These are phyloP conservation scores for Aeoliscus strigatus DNA, from an alignment of 2,797 vertebrate species.

Conservation along the genomic window DNA sequence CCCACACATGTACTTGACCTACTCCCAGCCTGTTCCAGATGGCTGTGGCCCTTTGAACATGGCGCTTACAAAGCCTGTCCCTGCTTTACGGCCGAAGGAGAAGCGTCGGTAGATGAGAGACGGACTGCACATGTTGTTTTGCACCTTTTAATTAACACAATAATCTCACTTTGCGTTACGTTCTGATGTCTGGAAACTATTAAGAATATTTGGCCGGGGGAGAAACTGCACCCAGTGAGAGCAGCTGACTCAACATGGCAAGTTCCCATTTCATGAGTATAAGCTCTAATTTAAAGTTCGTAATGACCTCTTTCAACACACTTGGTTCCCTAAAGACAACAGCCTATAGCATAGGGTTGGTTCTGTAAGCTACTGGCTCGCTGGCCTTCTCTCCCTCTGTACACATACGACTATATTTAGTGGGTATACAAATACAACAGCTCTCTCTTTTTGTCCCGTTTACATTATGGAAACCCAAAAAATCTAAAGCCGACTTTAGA, in stretches of 20 bases:
- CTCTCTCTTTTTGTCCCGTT: not conserved
- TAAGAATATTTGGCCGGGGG: no score
- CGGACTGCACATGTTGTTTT: constrained; percentile 29
- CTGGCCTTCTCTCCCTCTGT: not conserved
- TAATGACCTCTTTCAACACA: constrained; percentile 22
- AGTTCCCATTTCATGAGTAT: constrained; percentile 21
- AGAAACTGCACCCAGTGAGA: no score
- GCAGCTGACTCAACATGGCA: constrained; percentile 12
- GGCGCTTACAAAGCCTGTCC: constrained; percentile 52
- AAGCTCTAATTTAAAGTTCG: constrained; percentile 28
- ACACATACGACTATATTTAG: not conserved
- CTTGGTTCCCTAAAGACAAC: constrained; percentile 8
- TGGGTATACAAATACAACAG: not conserved
- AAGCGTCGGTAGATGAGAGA: constrained; percentile 23
- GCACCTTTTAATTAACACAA: constrained; percentile 24
- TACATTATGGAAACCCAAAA: not conserved
- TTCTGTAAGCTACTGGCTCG: constrained; percentile 4
- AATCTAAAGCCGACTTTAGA: not conserved
- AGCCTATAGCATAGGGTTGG: not conserved
- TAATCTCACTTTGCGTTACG: constrained; percentile 6
- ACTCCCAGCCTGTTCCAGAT: constrained; percentile 66
- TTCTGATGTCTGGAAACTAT: no score
- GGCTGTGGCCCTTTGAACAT: constrained; percentile 62
- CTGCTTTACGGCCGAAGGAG: constrained; percentile 37
- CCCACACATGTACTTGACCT: constrained; percentile 36